Evolutionary conservation across 2,797 vertebrate genomes (phyloP), one percentile per base, ranked within the genome.

Genomic region (Syngnathus acus): DNA sequence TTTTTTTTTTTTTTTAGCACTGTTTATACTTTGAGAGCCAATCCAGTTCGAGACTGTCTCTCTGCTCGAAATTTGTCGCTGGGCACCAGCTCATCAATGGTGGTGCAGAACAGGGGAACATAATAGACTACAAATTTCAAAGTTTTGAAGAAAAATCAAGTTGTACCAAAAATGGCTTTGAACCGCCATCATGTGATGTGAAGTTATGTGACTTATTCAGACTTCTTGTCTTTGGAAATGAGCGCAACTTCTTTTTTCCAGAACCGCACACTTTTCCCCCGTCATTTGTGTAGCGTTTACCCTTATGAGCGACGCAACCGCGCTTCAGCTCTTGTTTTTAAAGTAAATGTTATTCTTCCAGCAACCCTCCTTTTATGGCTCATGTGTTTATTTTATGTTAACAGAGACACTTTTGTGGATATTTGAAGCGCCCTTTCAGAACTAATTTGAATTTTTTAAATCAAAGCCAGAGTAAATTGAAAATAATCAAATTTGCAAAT

Each of bases 401-500:
- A 66, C 64, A 62, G 61, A 72, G 55, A 68, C 21, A 48, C 1
- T 40, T 68, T 60, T 72, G 19, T 51, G 11, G 9, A 42, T 14
- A 1, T 69, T 54, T 54, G 13, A 47, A 57, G 37, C 38, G 9
- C n/a, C 0, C 5, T 64, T 58, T 59, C 32, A 51, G 38, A 61
- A 72, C 51, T 0, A 51, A 51, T 68, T n/a, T 59, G 47, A 61
- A 68, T 23, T 68, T 68, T 7, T 21, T 23, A 32, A 75, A 64
- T 65, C 0, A 32, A 68, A 47, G 48, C 70, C 66, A 78, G 9
- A 14, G 21, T 53, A 65, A 66, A 68, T 38, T 66, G 67, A 73
- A 76, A 70, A 64, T 47, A 58, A 23, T 67, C 64, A 37, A 69
- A 64, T 71, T 75, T 79, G 32, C 32, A 32, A 75, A 64, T 65